phyloP scores from a whole-genome alignment of 2,888 invertebrate species.

The Synergus gifuensis region DNA sequence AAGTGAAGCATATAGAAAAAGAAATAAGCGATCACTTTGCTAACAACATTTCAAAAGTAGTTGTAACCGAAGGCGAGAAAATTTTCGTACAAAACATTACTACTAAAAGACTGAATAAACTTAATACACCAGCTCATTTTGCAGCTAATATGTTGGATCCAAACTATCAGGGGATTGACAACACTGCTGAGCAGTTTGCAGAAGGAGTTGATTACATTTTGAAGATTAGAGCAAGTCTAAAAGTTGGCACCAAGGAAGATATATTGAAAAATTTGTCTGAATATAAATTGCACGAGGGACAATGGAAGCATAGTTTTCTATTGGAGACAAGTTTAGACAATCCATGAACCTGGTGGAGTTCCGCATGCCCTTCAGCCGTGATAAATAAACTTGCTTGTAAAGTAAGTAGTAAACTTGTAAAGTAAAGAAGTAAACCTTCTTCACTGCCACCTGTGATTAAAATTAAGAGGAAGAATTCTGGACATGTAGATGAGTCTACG shows the following conservation, averaged over 20 bases:
- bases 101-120: neutral
- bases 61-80: neutral
- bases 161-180: neutral
- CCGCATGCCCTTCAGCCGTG: neutral
- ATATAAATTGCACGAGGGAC: neutral
- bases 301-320: neutral
- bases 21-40: neutral
- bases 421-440: too few species aligned
- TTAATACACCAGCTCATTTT: neutral
- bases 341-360: conserved; percentile 1
- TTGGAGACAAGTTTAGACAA: neutral
- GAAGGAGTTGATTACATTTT: neutral
- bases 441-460: neutral
- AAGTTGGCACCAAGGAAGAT: neutral
- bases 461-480: neutral
- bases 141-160: neutral
- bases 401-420: too few species aligned
- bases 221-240: neutral
- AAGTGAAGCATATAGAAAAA: too few species aligned
- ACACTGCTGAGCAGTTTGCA: neutral
- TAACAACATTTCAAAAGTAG: neutral
- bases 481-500: neutral
- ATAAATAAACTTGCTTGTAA: neutral
- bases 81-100: neutral
- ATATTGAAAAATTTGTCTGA: neutral